These are phyloP conservation scores for Hirtodrosophila cameraria DNA, from an alignment of 2,888 invertebrate species.

Conservation along the genomic window DNA sequence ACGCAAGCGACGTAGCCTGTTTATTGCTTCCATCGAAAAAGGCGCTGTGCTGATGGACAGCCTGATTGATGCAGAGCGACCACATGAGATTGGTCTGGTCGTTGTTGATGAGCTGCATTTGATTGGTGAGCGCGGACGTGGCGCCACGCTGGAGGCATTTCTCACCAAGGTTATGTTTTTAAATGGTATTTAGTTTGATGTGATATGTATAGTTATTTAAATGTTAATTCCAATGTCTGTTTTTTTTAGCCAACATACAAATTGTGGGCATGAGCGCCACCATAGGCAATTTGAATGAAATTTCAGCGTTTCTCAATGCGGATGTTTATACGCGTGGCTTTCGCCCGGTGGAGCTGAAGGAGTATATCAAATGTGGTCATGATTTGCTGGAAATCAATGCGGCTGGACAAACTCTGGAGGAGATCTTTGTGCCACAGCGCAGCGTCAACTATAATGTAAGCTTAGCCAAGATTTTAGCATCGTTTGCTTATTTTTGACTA, in stretches of 20 bases:
- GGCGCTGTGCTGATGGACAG: slow-evolving; percentile 93
- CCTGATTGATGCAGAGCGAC: slow-evolving; percentile 90
- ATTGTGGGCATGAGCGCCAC: slow-evolving; percentile 99
- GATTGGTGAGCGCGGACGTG: slow-evolving; percentile 94
- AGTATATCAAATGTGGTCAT: slow-evolving; percentile 91
- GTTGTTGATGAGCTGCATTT: slow-evolving; percentile 97
- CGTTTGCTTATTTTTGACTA: neutral
- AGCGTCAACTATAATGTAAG: slow-evolving; percentile 85
- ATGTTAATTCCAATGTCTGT: neutral
- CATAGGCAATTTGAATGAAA: slow-evolving; percentile 93
- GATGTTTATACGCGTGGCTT: slow-evolving; percentile 93
- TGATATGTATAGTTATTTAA: neutral
- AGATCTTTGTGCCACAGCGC: slow-evolving; percentile 85
- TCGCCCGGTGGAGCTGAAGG: slow-evolving; percentile 93
- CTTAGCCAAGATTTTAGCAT: fast-evolving
- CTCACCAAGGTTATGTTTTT: slow-evolving; percentile 91
- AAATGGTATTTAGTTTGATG: slow-evolving; percentile 86
- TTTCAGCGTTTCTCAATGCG: slow-evolving; percentile 92
- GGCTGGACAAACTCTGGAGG: slow-evolving; percentile 84
- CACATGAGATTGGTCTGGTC: slow-evolving; percentile 91
- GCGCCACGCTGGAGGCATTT: slow-evolving; percentile 92
- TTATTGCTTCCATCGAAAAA: slow-evolving; percentile 97
- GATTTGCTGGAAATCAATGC: slow-evolving; percentile 86
- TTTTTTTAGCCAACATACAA: slow-evolving; percentile 87
- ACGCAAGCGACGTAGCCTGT: slow-evolving; percentile 90